These are phyloP conservation scores for Amphiduros pacificus DNA, from an alignment of 2,888 invertebrate species.

Conservation along the genomic window DNA sequence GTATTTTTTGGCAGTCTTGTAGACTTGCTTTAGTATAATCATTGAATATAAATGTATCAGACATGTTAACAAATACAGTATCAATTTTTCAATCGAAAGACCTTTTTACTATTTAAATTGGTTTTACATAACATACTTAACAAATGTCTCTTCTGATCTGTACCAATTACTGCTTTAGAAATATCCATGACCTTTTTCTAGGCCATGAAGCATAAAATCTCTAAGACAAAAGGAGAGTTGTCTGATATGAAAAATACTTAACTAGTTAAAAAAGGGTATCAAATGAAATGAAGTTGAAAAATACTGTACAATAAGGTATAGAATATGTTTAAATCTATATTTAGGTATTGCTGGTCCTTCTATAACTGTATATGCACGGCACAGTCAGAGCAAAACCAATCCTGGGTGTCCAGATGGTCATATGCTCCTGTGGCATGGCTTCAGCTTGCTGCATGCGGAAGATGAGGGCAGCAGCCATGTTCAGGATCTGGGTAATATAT, in stretches of 20 bases:
- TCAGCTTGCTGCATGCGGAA: constrained; percentile 89
- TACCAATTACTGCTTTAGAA: too few relatives aligned
- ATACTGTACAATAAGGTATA: neutral
- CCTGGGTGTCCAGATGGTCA: constrained; percentile 84
- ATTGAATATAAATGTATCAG: neutral
- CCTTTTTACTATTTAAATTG: too few relatives aligned
- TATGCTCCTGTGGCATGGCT: constrained; percentile 88
- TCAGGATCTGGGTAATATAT: constrained; percentile 78
- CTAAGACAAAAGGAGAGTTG: too few relatives aligned
- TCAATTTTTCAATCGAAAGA: neutral
- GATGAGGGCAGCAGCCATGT: constrained; percentile 94
- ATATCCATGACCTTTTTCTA: too few relatives aligned
- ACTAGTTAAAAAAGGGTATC: too few relatives aligned
- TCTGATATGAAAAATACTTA: too few relatives aligned
- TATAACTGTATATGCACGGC: constrained; percentile 83
- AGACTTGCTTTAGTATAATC: neutral
- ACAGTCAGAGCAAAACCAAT: constrained; percentile 80
- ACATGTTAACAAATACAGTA: neutral
- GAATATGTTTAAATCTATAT: neutral
- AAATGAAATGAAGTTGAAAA: too few relatives aligned
- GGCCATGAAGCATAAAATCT: too few relatives aligned
- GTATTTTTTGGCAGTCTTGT: neutral
- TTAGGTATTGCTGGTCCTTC: neutral
- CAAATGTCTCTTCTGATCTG: too few relatives aligned
- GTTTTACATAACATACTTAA: too few relatives aligned